Evolutionary conservation across 2,888 invertebrate genomes (phyloP).

Genomic region (Eilema griseolum): DNA sequence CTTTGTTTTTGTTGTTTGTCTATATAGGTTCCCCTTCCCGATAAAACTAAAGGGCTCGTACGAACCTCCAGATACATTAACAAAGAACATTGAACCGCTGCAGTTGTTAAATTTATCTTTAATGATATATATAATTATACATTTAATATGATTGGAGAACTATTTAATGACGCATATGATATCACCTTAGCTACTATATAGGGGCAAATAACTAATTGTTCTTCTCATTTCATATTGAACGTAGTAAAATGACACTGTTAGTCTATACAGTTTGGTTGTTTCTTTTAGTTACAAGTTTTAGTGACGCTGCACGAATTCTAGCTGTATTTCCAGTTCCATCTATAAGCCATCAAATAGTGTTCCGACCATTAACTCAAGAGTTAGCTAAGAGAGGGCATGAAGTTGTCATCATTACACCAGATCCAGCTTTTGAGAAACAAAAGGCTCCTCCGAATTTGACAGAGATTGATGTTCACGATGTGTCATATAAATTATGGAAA

Average conservation of each 20-base stretch:
- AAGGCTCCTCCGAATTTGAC: slow-evolving; percentile 59
- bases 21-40: too few species aligned
- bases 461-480: slow-evolving; percentile 65
- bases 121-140: too few species aligned
- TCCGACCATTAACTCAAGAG: slow-evolving; percentile 65
- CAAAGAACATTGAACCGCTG: not conserved
- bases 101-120: not conserved
- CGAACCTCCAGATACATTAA: too few species aligned
- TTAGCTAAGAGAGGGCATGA: slow-evolving; percentile 75
- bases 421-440: slow-evolving; percentile 54
- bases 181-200: not conserved
- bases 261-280: not conserved
- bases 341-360: slow-evolving; percentile 77
- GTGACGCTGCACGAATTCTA: slow-evolving; percentile 46
- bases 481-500: slow-evolving; percentile 61
- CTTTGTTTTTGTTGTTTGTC: too few species aligned
- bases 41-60: too few species aligned
- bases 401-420: slow-evolving; percentile 53
- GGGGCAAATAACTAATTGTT: not conserved
- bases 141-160: not conserved
- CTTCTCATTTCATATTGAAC: not conserved
- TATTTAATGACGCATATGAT: slow-evolving; percentile 3
- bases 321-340: slow-evolving; percentile 51
- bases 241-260: not conserved
- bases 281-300: not conserved